Evolutionary conservation across 2,888 invertebrate genomes (phyloP), one percentile per base, ranked within the genome.

Genomic region (Horisme vitalbata): DNA sequence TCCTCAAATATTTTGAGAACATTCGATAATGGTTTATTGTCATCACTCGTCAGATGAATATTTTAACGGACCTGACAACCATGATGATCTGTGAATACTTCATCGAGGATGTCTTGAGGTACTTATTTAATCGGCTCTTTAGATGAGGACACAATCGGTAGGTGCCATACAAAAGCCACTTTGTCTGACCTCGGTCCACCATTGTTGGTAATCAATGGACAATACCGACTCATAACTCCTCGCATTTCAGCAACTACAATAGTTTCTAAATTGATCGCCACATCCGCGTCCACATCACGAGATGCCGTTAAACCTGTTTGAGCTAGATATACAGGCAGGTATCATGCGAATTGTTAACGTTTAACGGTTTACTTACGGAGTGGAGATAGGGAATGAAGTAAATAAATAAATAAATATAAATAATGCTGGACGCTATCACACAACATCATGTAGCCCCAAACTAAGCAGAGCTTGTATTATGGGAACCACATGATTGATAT

Each of bases 121-220:
- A n/a, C n/a, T n/a, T n/a, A 37, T 48, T 34, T 27, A 10, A 37
- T 38, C 31, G 33, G 27, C 37, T 52, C 49, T 39, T 51, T 23
- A 43, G 51, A 58, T 49, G 61, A 76, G 73, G 65, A 65, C 61
- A 85, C 80, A 83, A 83, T 82, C 68, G 67, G 68, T 65, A 63
- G 58, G n/a, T n/a, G n/a, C n/a, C 55, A 55, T 59, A 69, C 63
- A 62, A 70, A 49, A 69, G 71, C 66, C n/a, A 59, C 50, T 33
- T 45, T 10, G 64, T 54, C 57, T 75, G 83, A 79, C 82, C 83
- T 83, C 80, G 71, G 60, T 52, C 63, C 61, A 67, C 65, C 66
- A 77, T 80, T 82, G 74, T 78, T 48, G 59, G 47, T 51, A 63
- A 67, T 70, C 69, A 73, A 70, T 71, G 69, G 71, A 71, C 65